phyloP scores from a whole-genome alignment of 2,797 vertebrate genomes.

The Sebastes taczanowskii region DNA sequence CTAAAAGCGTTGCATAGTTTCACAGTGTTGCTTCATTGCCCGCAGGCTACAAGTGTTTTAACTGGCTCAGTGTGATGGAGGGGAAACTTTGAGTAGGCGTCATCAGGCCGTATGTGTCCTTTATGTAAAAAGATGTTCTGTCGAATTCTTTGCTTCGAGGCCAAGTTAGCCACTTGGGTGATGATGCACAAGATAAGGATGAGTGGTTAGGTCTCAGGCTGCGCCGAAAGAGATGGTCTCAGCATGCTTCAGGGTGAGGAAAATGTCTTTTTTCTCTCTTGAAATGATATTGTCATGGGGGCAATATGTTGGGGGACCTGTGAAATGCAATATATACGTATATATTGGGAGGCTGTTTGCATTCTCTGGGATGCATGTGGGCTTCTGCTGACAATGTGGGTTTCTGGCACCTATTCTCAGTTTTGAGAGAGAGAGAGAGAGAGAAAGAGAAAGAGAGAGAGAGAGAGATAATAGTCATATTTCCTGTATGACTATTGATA shows the following conservation, averaged over 20 bases:
- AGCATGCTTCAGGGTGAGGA: slow-evolving; percentile 3
- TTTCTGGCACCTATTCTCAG: slow-evolving; percentile 4
- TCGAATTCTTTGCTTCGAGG: slow-evolving; percentile 32
- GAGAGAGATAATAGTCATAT: background rate
- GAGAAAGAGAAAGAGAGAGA: too few relatives aligned
- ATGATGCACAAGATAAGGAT: slow-evolving; percentile 21
- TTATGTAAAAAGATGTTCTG: slow-evolving; percentile 4
- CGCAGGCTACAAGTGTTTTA: background rate
- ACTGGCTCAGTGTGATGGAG: background rate
- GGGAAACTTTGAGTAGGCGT: slow-evolving; percentile 7
- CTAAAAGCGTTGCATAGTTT: slow-evolving; percentile 3
- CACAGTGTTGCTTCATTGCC: slow-evolving; percentile 6
- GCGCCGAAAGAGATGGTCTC: slow-evolving; percentile 20
- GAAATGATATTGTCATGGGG: slow-evolving; percentile 21
- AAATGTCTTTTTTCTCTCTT: slow-evolving; percentile 17
- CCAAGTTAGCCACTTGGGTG: slow-evolving; percentile 7
- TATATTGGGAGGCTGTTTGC: slow-evolving; percentile 6
- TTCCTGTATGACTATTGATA: background rate
- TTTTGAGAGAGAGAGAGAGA: background rate
- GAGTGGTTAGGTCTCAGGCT: slow-evolving; percentile 23
- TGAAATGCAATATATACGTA: slow-evolving; percentile 26
- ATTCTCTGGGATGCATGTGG: slow-evolving; percentile 12
- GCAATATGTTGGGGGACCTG: slow-evolving; percentile 21
- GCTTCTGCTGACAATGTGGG: slow-evolving; percentile 26
- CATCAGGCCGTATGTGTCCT: background rate